Evolutionary conservation across 2,113 vertebrate genomes (phyloP), one percentile per base, ranked within the genome.

Genomic region (Ochotona princeps): DNA sequence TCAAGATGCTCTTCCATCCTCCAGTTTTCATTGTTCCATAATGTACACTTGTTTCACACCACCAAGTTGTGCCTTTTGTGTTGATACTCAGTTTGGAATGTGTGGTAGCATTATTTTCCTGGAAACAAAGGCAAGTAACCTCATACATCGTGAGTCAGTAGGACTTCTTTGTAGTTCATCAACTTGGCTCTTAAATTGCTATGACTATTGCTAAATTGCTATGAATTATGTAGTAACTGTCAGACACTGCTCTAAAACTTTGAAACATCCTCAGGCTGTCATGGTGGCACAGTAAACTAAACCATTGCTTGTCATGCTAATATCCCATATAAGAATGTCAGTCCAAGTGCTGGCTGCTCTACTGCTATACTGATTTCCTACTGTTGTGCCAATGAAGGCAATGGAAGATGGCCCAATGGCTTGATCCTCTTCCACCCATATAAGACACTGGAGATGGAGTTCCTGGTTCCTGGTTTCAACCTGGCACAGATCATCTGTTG

Each of bases 91-190:
- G 30, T 95, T 95, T 96, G 89, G 76, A 96, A 87, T 74, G 89
- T 91, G 80, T 76, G 35, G 86, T 94, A 60, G 21, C 67, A 60
- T 91, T 86, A 74, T 95, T 93, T 93, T 75, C 89, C 90, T 28
- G 69, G 54, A 94, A 95, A 78, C 83, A 87, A 57, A 96, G 28
- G 85, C 61, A 89, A 75, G 35, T 95, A 92, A 66, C 57, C 0
- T 0, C 49, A 79, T 60, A 0, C 18, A 38, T 51, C 78, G 66
- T 49, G 82, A 51, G 67, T 1, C 21, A 20, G 25, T 57, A 14
- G 21, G 8, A 38, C 30, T 60, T 92, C n/a, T 3, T 4, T 44
- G 32, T 49, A 84, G 2, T 73, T 38, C 4, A 35, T 60, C 30
- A 74, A 20, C 30, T 60, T 57, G 38, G 4, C 21, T 72, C 30